These are phyloP conservation scores for Heterodera schachtii DNA, from an alignment of 1,140 invertebrate genomes.

Conservation along the genomic window DNA sequence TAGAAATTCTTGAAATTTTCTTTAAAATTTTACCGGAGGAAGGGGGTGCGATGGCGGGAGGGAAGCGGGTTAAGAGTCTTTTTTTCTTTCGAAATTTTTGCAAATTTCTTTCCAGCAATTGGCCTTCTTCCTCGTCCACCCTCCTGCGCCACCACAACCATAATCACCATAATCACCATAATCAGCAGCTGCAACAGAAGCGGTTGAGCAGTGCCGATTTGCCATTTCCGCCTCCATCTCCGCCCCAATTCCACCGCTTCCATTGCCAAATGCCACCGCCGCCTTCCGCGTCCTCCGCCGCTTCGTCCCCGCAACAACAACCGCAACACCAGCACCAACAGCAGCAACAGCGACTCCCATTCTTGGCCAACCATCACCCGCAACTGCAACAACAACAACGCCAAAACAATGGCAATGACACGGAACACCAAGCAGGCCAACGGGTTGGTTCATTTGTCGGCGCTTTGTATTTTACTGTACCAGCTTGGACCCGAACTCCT, in stretches of 20 bases:
- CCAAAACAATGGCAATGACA: too few species aligned
- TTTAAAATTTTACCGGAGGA: too few species aligned
- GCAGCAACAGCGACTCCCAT: not conserved
- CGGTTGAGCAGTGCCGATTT: not conserved
- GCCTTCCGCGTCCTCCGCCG: not conserved
- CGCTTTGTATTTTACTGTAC: not conserved
- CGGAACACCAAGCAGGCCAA: too few species aligned
- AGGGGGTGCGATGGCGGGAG: too few species aligned
- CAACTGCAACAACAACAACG: not conserved
- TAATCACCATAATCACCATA: not conserved
- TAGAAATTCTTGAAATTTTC: not conserved
- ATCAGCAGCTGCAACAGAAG: not conserved
- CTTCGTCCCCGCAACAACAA: not conserved
- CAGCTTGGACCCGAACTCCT: too few species aligned
- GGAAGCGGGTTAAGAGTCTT: too few species aligned
- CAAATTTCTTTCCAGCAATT: not conserved
- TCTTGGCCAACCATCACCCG: not conserved
- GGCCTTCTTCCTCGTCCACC: not conserved
- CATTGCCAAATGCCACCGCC: not conserved
- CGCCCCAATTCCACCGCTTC: constrained; percentile 4
- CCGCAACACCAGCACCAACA: not conserved
- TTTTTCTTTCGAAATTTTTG: too few species aligned
- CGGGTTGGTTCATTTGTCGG: not conserved
- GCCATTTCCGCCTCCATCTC: not conserved
- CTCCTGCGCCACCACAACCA: too few species aligned